These are phyloP conservation scores for Drosophila orena DNA, from an alignment of 1,140 invertebrate species.

Conservation along the genomic window DNA sequence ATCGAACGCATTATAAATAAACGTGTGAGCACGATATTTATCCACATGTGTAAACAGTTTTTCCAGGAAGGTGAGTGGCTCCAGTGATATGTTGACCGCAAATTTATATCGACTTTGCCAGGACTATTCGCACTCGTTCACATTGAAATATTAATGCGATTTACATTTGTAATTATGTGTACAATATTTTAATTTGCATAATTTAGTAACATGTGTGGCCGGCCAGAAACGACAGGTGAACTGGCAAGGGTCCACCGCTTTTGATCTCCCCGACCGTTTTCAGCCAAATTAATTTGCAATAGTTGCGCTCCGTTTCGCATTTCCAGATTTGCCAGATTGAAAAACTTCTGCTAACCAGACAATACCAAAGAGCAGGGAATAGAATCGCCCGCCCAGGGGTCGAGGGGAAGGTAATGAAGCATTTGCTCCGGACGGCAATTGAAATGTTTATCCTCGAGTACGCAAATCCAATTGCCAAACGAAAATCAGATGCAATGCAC, in stretches of 20 bases:
- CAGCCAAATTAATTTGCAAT: slow-evolving; percentile 70
- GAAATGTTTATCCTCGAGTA: slow-evolving; percentile 78
- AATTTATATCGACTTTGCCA: slow-evolving; percentile 69
- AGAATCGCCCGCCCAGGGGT: background rate
- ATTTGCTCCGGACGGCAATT: slow-evolving; percentile 61
- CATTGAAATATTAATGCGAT: slow-evolving; percentile 75
- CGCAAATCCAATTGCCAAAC: slow-evolving; percentile 73
- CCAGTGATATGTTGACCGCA: slow-evolving; percentile 70
- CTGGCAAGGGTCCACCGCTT: background rate
- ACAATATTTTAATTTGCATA: slow-evolving; percentile 82
- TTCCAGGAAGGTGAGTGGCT: slow-evolving; percentile 30
- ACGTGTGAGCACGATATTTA: slow-evolving; percentile 11
- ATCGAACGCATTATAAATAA: slow-evolving; percentile 46
- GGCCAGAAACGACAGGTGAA: slow-evolving; percentile 7
- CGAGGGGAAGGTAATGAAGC: slow-evolving; percentile 66
- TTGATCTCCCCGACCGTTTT: slow-evolving; percentile 19
- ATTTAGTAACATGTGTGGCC: slow-evolving; percentile 65
- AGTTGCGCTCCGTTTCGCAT: slow-evolving; percentile 39
- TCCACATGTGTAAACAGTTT: slow-evolving; percentile 35
- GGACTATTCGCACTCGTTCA: slow-evolving; percentile 46
- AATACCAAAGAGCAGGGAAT: slow-evolving; percentile 31
- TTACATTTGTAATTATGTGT: slow-evolving; percentile 81
- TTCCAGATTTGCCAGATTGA: slow-evolving; percentile 60
- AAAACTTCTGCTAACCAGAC: slow-evolving; percentile 59
- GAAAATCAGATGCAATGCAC: slow-evolving; percentile 32